Base-by-base conservation (phyloP, 1,140 invertebrate genomes). In the Camponotus vicinus region DNA sequence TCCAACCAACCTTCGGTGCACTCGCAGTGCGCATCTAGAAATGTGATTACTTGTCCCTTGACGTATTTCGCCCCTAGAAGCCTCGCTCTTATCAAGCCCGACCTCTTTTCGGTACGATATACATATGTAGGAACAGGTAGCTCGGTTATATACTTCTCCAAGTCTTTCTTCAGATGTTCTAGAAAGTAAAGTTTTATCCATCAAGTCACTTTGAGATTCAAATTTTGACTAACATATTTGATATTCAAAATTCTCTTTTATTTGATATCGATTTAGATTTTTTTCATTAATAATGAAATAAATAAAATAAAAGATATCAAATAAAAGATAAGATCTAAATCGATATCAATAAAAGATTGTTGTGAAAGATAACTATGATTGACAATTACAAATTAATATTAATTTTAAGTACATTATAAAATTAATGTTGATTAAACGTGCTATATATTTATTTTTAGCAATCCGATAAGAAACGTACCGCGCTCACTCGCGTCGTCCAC, bases 21-120 rank as follows among this genome's bases (percentile, higher is more conserved):
- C 95, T 99, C 99, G 95, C 98, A 99, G 95, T 99, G 99, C 9
- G 99, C 98, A 95, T 99, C 99, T 61, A 99, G 95, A 96, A 99
- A 99, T 45, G 98, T 99, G 88, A 99, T 98, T 11, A 99, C 98
- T 94, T 99, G 97, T 40, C 98, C 99, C 88, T 97, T 98, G 0
- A 99, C 98, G 92, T 98, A 97, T 92, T 98, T 97, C 45, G 99
- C 99, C 77, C 99, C 99, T 66, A 99, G 95, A 45, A 99, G 96
- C 88, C 99, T 95, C 0, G 99, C 99, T 88, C 99, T 96, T 88
- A 99, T 99, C 21, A 99, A 95, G 0, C 99, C 99, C 0, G 98
- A 99, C 82, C 99, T 96, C 92, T 98, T 98, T 90, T 97, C 97
- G 0, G 98, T 99, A 64, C 99, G 96, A 88, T 98, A 96, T 2